Conservation (phyloP, 2,888 invertebrate species). For the Tholera decimalis region DNA sequence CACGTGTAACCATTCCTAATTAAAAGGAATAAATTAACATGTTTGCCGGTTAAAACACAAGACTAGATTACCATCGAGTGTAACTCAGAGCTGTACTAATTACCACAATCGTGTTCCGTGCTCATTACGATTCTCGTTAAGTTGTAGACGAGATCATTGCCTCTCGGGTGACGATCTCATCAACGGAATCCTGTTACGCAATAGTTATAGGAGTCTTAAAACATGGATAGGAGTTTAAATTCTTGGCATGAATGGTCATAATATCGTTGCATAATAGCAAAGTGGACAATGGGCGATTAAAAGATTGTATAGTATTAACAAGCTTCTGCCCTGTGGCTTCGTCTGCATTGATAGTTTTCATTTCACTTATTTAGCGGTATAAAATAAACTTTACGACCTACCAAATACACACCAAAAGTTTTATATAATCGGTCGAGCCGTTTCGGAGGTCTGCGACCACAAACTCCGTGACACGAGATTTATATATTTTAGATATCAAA, state of each 20-base stretch:
- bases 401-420: too few species aligned
- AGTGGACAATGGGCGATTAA: too few species aligned
- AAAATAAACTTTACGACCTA: too few species aligned
- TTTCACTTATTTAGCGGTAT: too few species aligned
- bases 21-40: conserved; percentile 24
- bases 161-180: conserved; percentile 19
- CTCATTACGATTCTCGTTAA: conserved; percentile 22
- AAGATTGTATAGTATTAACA: neutral
- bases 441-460: too few species aligned
- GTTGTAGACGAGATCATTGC: conserved; percentile 17
- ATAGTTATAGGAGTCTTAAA: conserved; percentile 4
- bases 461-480: too few species aligned
- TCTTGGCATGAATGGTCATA: conserved; percentile 9
- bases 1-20: conserved; percentile 11
- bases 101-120: conserved; percentile 36
- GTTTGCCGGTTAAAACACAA: conserved; percentile 24
- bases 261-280: neutral
- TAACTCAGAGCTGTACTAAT: conserved; percentile 21
- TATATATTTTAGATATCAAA: too few species aligned
- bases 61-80: conserved; percentile 20
- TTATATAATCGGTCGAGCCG: too few species aligned
- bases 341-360: too few species aligned
- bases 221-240: conserved; percentile 2
- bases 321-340: too few species aligned
- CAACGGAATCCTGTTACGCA: conserved; percentile 24